These are phyloP conservation scores for Protodeltote pygarga DNA, from an alignment of 2,888 invertebrate species.

Conservation along the genomic window DNA sequence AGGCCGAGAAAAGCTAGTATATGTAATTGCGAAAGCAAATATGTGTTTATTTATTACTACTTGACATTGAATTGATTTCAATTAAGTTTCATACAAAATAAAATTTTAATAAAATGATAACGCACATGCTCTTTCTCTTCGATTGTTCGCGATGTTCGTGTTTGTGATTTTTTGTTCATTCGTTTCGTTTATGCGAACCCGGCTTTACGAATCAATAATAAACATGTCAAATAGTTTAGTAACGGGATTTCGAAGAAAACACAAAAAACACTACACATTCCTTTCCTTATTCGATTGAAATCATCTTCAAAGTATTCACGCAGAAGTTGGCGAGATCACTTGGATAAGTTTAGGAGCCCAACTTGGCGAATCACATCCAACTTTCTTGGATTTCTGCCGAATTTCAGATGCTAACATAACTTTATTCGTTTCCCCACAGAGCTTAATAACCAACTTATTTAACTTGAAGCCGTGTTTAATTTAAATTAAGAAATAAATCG, in stretches of 20 bases:
- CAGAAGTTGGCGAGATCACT: conserved; percentile 81
- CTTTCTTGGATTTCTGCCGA: conserved; percentile 79
- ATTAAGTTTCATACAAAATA: too few species aligned
- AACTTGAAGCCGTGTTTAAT: conserved; percentile 47
- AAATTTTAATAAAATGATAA: too few species aligned
- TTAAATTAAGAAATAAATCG: conserved; percentile 46
- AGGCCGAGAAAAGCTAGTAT: too few species aligned
- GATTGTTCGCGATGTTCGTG: too few species aligned
- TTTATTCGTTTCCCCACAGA: conserved; percentile 66
- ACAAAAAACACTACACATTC: conserved; percentile 32
- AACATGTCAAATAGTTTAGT: too few species aligned
- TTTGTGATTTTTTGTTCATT: too few species aligned
- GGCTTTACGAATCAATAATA: too few species aligned
- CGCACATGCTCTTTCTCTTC: too few species aligned
- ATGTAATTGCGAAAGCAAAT: too few species aligned
- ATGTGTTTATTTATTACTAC: too few species aligned
- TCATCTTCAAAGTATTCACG: conserved; percentile 68
- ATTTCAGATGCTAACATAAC: conserved; percentile 68
- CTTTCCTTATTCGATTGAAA: conserved; percentile 54
- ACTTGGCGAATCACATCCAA: conserved; percentile 72
- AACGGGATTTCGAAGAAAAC: not conserved
- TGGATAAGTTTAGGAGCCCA: conserved; percentile 70
- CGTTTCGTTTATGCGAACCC: too few species aligned
- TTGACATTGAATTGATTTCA: too few species aligned
- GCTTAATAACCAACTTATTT: conserved; percentile 66